Evolutionary conservation across 2,797 vertebrate genomes (phyloP).

Genomic region (Pseudochromis fuscus): DNA sequence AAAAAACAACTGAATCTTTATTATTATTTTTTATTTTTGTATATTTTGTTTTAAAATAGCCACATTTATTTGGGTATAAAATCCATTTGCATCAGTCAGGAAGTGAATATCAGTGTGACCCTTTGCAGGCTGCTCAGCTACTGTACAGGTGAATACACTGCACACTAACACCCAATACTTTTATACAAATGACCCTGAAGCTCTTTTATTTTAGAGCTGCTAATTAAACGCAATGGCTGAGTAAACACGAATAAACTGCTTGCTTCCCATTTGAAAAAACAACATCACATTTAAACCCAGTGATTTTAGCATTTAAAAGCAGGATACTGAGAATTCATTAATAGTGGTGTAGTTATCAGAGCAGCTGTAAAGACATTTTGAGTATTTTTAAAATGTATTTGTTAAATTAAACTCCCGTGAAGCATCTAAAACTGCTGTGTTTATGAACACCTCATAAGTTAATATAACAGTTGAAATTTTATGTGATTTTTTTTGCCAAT

Average conservation of each 20-base stretch:
- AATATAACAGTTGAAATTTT: neutral
- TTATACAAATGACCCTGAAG: slow-evolving; percentile 4
- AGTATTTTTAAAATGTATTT: slow-evolving; percentile 2
- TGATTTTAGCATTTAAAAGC: neutral
- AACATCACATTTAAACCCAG: neutral
- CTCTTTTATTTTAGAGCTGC: neutral
- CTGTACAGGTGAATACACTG: neutral
- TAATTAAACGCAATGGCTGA: neutral
- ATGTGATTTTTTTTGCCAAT: no score
- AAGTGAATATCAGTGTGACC: neutral
- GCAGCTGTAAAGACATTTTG: neutral
- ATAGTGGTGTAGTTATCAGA: neutral
- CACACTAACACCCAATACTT: neutral
- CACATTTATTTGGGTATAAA: neutral
- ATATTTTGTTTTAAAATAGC: no score
- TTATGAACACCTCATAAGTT: neutral
- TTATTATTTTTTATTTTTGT: no score
- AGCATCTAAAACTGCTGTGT: slow-evolving; percentile 6
- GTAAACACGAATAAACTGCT: slow-evolving; percentile 15
- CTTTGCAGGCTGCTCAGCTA: no score
- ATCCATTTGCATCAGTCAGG: neutral
- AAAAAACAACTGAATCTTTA: no score
- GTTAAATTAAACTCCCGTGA: neutral
- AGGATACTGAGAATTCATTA: slow-evolving; percentile 3
- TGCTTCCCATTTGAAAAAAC: neutral